phyloP scores from a whole-genome alignment of 2,888 invertebrate species.

The Conistra vaccinii region DNA sequence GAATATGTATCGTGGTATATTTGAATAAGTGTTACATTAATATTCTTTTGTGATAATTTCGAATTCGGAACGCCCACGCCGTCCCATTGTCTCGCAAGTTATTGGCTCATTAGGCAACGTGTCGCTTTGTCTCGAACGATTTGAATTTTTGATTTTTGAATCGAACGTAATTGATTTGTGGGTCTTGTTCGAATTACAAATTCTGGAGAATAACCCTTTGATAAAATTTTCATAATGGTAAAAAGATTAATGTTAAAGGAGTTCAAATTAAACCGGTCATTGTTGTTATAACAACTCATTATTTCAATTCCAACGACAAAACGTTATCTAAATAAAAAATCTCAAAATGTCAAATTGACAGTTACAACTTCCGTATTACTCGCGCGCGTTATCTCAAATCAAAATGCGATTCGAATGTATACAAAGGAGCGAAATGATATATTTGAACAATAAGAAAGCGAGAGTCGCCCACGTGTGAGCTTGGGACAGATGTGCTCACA shows the following conservation, averaged over 20 bases:
- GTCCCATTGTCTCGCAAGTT: slow-evolving; percentile 89
- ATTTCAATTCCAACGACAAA: slow-evolving; percentile 74
- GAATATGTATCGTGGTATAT: slow-evolving; percentile 88
- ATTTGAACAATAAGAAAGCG: slow-evolving; percentile 85
- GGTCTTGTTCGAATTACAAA: slow-evolving; percentile 49
- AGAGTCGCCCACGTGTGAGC: slow-evolving; percentile 81
- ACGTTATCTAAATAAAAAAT: slow-evolving; percentile 74
- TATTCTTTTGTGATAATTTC: slow-evolving; percentile 90
- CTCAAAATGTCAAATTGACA: slow-evolving; percentile 72
- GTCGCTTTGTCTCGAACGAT: slow-evolving; percentile 85
- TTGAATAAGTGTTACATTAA: slow-evolving; percentile 90
- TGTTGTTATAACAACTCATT: slow-evolving; percentile 62
- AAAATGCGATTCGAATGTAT: slow-evolving; percentile 73
- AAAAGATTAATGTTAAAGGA: slow-evolving; percentile 32
- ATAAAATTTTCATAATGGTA: neutral
- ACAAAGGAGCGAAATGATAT: slow-evolving; percentile 81
- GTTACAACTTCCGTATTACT: slow-evolving; percentile 79
- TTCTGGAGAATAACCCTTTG: slow-evolving; percentile 31
- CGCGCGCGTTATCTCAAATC: slow-evolving; percentile 76
- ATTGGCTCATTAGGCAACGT: slow-evolving; percentile 89
- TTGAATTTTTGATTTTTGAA: slow-evolving; percentile 89
- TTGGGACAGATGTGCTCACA: slow-evolving; percentile 83
- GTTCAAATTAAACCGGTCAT: slow-evolving; percentile 49
- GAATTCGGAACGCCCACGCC: slow-evolving; percentile 88
- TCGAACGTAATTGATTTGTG: slow-evolving; percentile 87